phyloP scores from a whole-genome alignment of 2,797 vertebrate species.

The Danio albolineatus region DNA sequence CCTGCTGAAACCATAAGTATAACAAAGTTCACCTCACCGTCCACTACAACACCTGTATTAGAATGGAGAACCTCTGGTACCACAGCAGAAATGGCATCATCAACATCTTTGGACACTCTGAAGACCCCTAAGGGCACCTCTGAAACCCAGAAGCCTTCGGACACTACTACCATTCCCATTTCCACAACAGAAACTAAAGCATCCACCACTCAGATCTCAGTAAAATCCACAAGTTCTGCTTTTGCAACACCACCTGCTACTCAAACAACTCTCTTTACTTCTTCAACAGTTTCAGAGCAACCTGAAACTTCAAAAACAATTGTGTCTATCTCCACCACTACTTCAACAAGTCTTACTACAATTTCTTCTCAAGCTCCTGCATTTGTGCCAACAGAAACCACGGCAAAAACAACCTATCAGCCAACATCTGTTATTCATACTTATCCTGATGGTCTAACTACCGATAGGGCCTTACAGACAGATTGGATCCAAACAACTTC shows the following conservation, averaged over 20 bases:
- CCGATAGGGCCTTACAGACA: constrained; percentile 57
- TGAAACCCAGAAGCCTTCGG: constrained; percentile 53
- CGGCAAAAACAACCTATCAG: constrained; percentile 59
- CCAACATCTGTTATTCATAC: constrained; percentile 54
- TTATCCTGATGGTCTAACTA: constrained; percentile 60
- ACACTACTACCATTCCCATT: constrained; percentile 62
- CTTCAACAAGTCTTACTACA: constrained; percentile 53
- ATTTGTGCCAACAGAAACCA: constrained; percentile 55
- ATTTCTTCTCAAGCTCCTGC: constrained; percentile 52
- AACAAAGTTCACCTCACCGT: constrained; percentile 29
- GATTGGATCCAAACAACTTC: constrained; percentile 52
- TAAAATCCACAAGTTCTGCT: constrained; percentile 55
- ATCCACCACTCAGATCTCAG: constrained; percentile 53
- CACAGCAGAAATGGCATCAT: constrained; percentile 53
- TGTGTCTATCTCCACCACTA: constrained; percentile 55
- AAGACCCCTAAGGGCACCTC: constrained; percentile 57
- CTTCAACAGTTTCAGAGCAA: constrained; percentile 55
- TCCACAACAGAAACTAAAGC: constrained; percentile 51
- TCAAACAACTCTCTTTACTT: constrained; percentile 35
- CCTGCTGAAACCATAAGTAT: constrained; percentile 58
- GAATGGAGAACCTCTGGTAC: constrained; percentile 63
- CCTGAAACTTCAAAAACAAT: constrained; percentile 67
- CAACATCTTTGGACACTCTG: constrained; percentile 59
- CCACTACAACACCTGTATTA: constrained; percentile 45
- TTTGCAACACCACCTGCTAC: constrained; percentile 42